Conservation (phyloP, 2,888 invertebrate species). For the Melieria crassipennis region DNA sequence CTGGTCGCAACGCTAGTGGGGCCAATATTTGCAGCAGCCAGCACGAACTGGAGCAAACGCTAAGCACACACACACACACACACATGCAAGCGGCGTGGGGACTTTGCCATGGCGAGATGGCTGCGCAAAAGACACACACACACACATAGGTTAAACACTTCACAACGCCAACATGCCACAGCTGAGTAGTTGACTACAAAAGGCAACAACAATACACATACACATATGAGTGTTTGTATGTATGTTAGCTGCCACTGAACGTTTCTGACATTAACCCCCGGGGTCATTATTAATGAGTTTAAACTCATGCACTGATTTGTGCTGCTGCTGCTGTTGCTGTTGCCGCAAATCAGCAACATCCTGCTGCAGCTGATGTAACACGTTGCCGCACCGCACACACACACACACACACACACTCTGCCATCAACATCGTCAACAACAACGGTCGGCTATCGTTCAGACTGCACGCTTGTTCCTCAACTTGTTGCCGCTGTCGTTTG, state of each 20-base stretch:
- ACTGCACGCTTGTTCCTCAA: no score
- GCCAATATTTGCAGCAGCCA: no score
- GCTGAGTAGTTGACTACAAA: no score
- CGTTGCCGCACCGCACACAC: no score
- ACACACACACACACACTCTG: not conserved
- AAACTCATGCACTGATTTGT: not conserved
- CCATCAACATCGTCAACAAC: not conserved
- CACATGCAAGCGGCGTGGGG: no score
- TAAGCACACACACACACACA: not conserved
- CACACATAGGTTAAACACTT: not conserved
- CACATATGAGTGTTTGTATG: slow-evolving; percentile 5
- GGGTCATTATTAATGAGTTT: slow-evolving; percentile 38
- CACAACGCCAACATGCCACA: no score
- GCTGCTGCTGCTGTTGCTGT: no score
- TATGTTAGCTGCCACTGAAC: slow-evolving; percentile 32
- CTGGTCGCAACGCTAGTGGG: no score
- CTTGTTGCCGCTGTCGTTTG: no score
- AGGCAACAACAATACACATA: not conserved
- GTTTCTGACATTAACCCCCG: slow-evolving; percentile 35
- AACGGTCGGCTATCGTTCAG: not conserved
- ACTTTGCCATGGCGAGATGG: not conserved
- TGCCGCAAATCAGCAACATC: no score
- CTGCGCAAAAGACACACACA: not conserved
- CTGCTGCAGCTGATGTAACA: not conserved
- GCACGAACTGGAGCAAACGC: no score